These are phyloP conservation scores for Hippocampus kuda DNA, from an alignment of 2,797 vertebrate genomes.

Conservation along the genomic window DNA sequence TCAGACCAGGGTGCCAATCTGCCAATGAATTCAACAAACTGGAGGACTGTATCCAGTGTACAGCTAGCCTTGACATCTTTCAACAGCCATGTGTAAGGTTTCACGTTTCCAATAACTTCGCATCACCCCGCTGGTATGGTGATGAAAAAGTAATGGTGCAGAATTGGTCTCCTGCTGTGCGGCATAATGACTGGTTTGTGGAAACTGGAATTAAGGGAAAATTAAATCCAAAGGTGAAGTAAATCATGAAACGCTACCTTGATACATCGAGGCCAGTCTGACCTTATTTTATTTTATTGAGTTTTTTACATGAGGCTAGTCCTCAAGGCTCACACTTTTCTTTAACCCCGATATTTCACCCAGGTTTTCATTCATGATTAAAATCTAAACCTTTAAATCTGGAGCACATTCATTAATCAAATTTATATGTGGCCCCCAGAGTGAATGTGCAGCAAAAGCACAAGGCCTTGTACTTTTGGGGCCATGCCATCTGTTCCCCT, in stretches of 20 bases:
- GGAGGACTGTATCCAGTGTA: background rate
- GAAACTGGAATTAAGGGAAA: too few relatives aligned
- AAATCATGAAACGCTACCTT: too few relatives aligned
- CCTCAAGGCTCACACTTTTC: conserved; percentile 49
- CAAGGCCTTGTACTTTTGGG: conserved; percentile 50
- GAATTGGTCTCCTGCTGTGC: too few relatives aligned
- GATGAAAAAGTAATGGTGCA: too few relatives aligned
- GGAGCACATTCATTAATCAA: conserved; percentile 62
- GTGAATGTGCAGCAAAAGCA: conserved; percentile 67
- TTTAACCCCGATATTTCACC: conserved; percentile 71
- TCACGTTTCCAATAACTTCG: too few relatives aligned
- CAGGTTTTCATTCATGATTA: conserved; percentile 61
- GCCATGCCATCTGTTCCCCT: conserved; percentile 71
- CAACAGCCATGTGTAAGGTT: too few relatives aligned
- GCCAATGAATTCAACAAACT: background rate
- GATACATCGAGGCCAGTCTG: conserved; percentile 15
- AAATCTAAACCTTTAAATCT: conserved; percentile 64
- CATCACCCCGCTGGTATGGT: too few relatives aligned
- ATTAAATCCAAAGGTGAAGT: too few relatives aligned
- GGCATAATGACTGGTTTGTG: too few relatives aligned
- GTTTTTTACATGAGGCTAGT: conserved; percentile 22
- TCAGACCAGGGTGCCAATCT: background rate
- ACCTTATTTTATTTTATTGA: conserved; percentile 23
- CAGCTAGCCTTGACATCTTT: background rate
- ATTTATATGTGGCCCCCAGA: conserved; percentile 58